A percentile compares a stretch with the other conserved stretches of the same genome.
These are phyloP conservation scores for Nicator chloris DNA, from an alignment of 2,113 vertebrate genomes.

Conservation along the genomic window DNA sequence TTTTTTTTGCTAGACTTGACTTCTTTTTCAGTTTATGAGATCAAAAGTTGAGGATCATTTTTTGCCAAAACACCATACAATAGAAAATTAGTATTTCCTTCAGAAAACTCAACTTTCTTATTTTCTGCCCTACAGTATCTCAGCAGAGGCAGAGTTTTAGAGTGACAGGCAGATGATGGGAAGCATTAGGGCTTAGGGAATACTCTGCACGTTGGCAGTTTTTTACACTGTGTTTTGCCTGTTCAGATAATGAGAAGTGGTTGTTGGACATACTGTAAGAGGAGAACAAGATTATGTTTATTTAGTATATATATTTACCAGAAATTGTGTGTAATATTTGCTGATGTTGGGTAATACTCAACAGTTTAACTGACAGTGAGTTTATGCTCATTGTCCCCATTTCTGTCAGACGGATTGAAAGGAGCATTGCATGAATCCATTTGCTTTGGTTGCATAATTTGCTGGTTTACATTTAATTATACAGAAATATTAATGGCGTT, in stretches of 20 bases:
- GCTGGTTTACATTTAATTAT: constrained; percentile 30
- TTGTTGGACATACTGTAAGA: background rate
- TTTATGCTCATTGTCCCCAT: background rate
- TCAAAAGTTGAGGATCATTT: background rate
- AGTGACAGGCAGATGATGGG: background rate
- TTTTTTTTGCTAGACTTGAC: background rate
- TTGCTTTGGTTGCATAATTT: constrained; percentile 30
- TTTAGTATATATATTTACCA: background rate
- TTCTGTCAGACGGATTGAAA: background rate
- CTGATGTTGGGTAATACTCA: background rate
- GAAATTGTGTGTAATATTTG: background rate
- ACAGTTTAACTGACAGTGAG: background rate
- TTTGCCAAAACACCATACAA: background rate
- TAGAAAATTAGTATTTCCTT: background rate
- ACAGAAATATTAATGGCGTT: constrained; percentile 36
- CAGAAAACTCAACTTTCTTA: background rate
- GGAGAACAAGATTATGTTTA: background rate
- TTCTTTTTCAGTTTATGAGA: background rate
- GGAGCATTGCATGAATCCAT: background rate
- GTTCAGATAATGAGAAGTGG: background rate
- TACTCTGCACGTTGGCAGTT: background rate
- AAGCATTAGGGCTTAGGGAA: background rate
- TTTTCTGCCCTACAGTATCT: background rate
- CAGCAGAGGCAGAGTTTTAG: background rate
- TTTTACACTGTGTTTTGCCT: background rate